Base-by-base conservation (phyloP, 2,797 vertebrate species). In the Sphenopsis melanotis region DNA sequence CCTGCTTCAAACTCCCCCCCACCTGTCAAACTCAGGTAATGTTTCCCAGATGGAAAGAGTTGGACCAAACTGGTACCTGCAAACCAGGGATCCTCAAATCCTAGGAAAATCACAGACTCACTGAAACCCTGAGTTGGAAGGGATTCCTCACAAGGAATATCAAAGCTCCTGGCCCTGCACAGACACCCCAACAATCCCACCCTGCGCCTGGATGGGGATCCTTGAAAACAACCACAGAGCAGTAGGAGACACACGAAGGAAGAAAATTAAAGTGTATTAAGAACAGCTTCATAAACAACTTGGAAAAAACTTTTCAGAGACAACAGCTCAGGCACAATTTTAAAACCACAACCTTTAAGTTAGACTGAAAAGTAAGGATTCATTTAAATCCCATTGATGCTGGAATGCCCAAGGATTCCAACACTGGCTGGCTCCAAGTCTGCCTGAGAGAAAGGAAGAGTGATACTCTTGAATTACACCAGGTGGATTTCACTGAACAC, bases 11-110 rank as follows among this genome's bases (percentile, higher is more conserved):
- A 41, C 13, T 23, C 21, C 63, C 27, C 49, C 34, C 42, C 39
- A 32, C 2, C 32, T 49, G 60, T 4, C 65, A 20, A 26, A 36
- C 39, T 23, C 32, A 41, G 60, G 18, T 4, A 0, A 0, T 3
- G 15, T 4, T n/a, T 34, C 57, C 70, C 57, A 32, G 30, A 8
- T 8, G 63, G 55, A 46, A 85, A 53, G 32, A 77, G 27, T 12
- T 59, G 72, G 49, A 42, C 13, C 11, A 17, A 44, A 10, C 1
- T 4, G 27, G 69, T 3, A 61, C 30, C 72, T 66, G 60, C 30
- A 26, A 41, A 37, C 1, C 64, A 34, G n/a, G 17, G 42, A 61
- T 14, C 19, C 26, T 53, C 1, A 30, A 59, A 53, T 21, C n/a
- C 55, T 1, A 29, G 9, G 4, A 1, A 10, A 50, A 52, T 12